Evolutionary conservation across 2,888 invertebrate species (phyloP).

Genomic region (Rosalia funebris): DNA sequence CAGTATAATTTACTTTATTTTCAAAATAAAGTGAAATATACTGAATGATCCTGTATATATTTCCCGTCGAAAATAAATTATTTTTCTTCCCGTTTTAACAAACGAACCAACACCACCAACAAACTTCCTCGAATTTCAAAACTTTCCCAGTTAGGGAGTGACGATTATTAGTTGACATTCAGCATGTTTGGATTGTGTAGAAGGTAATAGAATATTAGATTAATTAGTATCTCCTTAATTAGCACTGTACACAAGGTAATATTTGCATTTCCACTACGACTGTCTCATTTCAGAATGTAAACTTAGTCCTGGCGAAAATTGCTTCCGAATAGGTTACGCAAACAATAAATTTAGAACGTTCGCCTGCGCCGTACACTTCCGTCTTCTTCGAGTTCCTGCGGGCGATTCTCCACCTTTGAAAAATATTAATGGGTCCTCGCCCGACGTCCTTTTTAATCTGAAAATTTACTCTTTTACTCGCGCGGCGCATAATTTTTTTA

Average conservation of each 20-base stretch:
- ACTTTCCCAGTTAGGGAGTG: conserved; percentile 11
- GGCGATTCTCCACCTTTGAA: conserved; percentile 10
- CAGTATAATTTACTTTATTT: too few relatives aligned
- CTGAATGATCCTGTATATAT: too few relatives aligned
- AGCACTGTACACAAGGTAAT: conserved; percentile 56
- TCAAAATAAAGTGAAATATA: too few relatives aligned
- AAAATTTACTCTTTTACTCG: conserved; percentile 1
- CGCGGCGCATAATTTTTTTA: too few relatives aligned
- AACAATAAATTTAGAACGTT: conserved; percentile 49
- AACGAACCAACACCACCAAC: too few relatives aligned
- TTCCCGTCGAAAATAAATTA: too few relatives aligned
- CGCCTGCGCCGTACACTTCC: conserved; percentile 30
- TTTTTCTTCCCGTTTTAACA: too few relatives aligned
- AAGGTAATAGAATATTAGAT: conserved; percentile 56
- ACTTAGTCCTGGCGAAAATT: conserved; percentile 46
- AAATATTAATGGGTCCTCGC: conserved; percentile 7
- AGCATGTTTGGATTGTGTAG: conserved; percentile 44
- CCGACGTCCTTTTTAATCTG: conserved; percentile 2
- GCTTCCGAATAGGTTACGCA: conserved; percentile 49
- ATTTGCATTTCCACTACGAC: conserved; percentile 52
- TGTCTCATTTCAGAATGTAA: conserved; percentile 47
- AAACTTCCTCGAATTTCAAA: too few relatives aligned
- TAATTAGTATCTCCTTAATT: conserved; percentile 56
- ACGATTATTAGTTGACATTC: conserved; percentile 28
- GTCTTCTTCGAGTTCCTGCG: conserved; percentile 18